Evolutionary conservation across 2,113 vertebrate species (phyloP), one percentile per base, ranked within the genome.

Genomic region (Ochotona curzoniae): DNA sequence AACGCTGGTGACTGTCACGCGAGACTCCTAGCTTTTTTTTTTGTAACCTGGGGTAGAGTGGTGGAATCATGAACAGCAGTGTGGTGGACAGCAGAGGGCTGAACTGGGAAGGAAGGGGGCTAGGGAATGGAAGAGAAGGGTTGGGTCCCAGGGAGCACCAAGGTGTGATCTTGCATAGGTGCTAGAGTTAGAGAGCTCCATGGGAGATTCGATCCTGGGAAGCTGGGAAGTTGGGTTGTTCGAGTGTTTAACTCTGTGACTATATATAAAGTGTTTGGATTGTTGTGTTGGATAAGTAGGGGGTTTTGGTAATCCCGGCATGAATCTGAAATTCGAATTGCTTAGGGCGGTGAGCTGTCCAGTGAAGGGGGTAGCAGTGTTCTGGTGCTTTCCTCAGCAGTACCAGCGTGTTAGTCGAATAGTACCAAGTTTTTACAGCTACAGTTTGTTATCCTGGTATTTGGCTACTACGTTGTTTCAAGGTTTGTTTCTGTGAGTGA

Each of bases 11-110:
- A 38, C 2, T 5, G 17, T 91, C n/a, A 76, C 17, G 18, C 47
- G 87, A 82, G 30, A 91, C 67, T 64, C 18, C 26, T 8, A 82
- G 49, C 32, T 88, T 91, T 84, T 44, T 44, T 44, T 44, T 44
- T 44, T 44, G 38, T 73, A 91, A 51, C 60, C 11, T 66, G 61
- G 61, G 69, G 26, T 89, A 75, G 73, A 94, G 3, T 38, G 35
- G 49, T 90, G 18, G 21, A 74, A 32, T 91, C 14, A 91, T 92
- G 73, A 93, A 93, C 51, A 93, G 87, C n/a, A n/a, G n/a, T n/a
- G n/a, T n/a, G n/a, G n/a, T n/a, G n/a, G n/a, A n/a, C n/a, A n/a
- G n/a, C 84, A 63, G 4, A 83, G 57, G 71, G 10, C 38, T 67
- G 47, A 26, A 20, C 51, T 89, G 51, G 12, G 57, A 73, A 80